phyloP scores from a whole-genome alignment of 2,888 invertebrate species.

The Cosmorhoe ocellata region DNA sequence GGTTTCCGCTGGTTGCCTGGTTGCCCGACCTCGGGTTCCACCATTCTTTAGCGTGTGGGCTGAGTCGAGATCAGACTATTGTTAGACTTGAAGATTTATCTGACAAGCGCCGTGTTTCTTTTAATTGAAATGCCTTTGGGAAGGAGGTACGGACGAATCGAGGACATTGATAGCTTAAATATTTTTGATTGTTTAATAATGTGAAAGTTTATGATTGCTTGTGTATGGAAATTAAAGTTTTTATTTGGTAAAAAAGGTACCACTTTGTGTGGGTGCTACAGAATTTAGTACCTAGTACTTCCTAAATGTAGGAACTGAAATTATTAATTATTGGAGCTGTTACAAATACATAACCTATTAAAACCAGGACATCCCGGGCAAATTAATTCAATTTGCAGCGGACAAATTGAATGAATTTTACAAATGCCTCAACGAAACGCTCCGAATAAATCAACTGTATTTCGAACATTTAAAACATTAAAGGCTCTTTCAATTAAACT shows the following conservation, averaged over 20 bases:
- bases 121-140: constrained; percentile 37
- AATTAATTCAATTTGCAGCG: constrained; percentile 6
- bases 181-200: constrained; percentile 1
- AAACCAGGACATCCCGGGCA: constrained; percentile 5
- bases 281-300: no score
- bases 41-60: constrained; percentile 36
- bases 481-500: not conserved
- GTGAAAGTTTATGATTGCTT: no score
- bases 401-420: constrained; percentile 6
- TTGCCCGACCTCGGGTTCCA: constrained; percentile 46
- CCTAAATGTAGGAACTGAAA: no score
- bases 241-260: no score
- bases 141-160: constrained; percentile 19
- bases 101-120: constrained; percentile 36
- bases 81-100: constrained; percentile 40
- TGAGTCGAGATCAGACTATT: constrained; percentile 42
- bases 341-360: constrained; percentile 8
- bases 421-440: no score
- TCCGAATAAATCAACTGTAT: constrained; percentile 5
- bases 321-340: not conserved
- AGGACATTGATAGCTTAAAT: constrained; percentile 15
- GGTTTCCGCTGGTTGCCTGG: constrained; percentile 36
- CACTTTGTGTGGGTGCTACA: no score
- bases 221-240: no score
- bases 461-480: not conserved